A percentile compares a stretch with the other conserved stretches of the same genome.
phyloP scores from a whole-genome alignment of 2,113 vertebrate genomes.

The Genyomyrus donnyi region DNA sequence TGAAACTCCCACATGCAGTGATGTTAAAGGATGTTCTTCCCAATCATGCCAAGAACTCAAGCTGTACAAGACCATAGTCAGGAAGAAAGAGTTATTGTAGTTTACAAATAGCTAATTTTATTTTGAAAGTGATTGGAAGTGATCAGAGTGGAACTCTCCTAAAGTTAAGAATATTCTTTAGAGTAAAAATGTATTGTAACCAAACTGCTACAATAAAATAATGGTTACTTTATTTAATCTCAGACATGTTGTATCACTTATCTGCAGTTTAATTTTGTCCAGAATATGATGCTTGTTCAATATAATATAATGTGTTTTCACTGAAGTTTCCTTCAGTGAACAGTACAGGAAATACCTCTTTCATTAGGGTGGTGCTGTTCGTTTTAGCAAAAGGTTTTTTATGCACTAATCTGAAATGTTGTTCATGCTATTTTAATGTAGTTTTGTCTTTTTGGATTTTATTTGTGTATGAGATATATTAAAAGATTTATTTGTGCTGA shows the following conservation, averaged over 20 bases:
- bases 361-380: not conserved
- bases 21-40: not conserved
- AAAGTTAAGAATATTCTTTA: not conserved
- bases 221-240: not conserved
- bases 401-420: not conserved
- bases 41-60: not conserved
- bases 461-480: not conserved
- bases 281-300: not conserved
- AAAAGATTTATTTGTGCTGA: not conserved
- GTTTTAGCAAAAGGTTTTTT: not conserved
- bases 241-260: not conserved
- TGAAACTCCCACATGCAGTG: not conserved
- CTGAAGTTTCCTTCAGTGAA: not conserved
- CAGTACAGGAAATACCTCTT: not conserved
- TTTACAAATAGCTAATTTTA: not conserved
- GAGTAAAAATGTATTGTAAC: not conserved
- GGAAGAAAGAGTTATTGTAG: not conserved
- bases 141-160: not conserved
- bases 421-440: not conserved
- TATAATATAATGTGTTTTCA: not conserved
- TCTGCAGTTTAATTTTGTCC: not conserved
- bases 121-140: not conserved
- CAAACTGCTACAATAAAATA: not conserved
- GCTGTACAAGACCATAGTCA: not conserved
- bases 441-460: not conserved